phyloP scores from a whole-genome alignment of 2,797 vertebrate genomes.

The Pipistrellus nathusii region DNA sequence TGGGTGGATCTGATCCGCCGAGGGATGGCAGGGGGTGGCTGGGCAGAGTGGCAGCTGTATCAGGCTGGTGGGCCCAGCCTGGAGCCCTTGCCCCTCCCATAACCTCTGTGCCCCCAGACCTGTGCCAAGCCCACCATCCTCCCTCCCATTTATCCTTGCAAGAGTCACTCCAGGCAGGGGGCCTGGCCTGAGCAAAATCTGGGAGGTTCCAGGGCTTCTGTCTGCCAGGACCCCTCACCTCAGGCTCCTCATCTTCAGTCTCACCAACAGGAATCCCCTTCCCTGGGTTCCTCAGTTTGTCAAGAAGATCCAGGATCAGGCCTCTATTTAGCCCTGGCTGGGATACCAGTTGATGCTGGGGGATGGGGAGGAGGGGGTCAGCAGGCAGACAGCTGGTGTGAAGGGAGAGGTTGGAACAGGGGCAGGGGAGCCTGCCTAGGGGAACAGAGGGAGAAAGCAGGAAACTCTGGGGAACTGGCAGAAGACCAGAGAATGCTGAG shows the following conservation, averaged over 20 bases:
- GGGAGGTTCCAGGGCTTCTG: neutral
- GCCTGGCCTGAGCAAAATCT: neutral
- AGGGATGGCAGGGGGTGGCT: conserved; percentile 87
- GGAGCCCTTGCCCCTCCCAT: neutral
- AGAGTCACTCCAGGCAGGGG: neutral
- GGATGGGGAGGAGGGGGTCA: neutral
- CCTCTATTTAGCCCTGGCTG: conserved; percentile 85
- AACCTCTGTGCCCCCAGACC: neutral
- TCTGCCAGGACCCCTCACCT: conserved; percentile 84
- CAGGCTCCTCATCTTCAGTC: conserved; percentile 92
- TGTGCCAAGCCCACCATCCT: neutral
- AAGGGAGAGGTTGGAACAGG: neutral
- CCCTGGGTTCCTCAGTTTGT: conserved; percentile 92
- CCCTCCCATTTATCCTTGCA: too few relatives aligned
- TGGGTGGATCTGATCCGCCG: conserved; percentile 93
- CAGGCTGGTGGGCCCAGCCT: neutral
- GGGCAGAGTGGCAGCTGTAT: neutral
- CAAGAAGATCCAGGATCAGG: conserved; percentile 93
- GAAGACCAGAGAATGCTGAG: neutral
- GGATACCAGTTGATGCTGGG: conserved; percentile 90
- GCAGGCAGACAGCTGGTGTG: neutral
- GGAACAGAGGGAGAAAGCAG: neutral
- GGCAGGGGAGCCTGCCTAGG: neutral
- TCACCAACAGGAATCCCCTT: conserved; percentile 85
- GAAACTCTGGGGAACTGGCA: neutral